Evolutionary conservation across 2,797 vertebrate genomes (phyloP), one percentile per base, ranked within the genome.

Genomic region (Diplodus sargus): DNA sequence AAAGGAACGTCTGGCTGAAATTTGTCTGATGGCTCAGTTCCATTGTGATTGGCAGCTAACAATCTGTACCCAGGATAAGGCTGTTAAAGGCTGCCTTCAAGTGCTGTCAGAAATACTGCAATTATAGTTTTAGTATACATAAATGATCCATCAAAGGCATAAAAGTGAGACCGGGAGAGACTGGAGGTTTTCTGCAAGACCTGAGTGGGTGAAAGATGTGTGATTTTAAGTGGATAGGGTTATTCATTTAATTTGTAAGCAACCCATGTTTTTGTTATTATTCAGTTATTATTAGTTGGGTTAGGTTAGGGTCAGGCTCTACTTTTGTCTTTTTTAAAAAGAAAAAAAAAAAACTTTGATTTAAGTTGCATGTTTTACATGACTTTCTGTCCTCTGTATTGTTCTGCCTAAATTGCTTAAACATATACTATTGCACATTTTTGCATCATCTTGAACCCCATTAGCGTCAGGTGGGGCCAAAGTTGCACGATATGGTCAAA

Each of bases 21-120:
- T 61, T 30, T 56, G n/a, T 72, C 60, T 79, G 45, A 66, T 78
- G 81, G 79, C 68, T 84, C 60, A 67, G 82, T 91, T 81, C 69
- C 45, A 68, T 52, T 51, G 58, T 70, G 76, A 90, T 54, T 72
- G 66, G 66, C 87, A 88, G 74, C 81, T 75, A 52, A 62, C 57
- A 70, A 54, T 84, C 74, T 78, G 58, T 28, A 51, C 49, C 64
- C 65, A 22, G 43, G 39, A 52, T 70, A 63, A 73, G 45, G 59
- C 14, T 25, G 45, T 64, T 61, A 57, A 59, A 75, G 7, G 0
- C 68, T 79, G 47, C 79, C 56, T 69, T 75, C 70, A 57, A 64
- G 52, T 70, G 67, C 77, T 81, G 70, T 85, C 64, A 58, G 59
- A 76, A 78, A 76, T 66, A 62, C 18, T 57, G 61, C 39, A 80